Evolutionary conservation across 2,797 vertebrate species (phyloP).

Genomic region (Chelidonichthys spinosus): DNA sequence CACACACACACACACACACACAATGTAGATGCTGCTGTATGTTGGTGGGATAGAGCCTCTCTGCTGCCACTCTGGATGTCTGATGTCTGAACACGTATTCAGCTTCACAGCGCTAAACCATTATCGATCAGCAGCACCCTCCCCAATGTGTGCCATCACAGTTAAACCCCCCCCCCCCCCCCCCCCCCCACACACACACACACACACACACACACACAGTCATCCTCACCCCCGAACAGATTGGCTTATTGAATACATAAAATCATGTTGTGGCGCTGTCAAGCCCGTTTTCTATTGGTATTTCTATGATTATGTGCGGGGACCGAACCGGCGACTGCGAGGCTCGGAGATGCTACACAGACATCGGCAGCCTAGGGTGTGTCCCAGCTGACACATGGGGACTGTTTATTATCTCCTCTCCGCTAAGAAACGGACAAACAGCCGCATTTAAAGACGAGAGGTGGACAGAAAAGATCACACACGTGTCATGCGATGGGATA

Average conservation of each 20-base stretch:
- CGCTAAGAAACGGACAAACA: neutral
- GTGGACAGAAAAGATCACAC: neutral
- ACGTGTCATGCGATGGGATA: neutral
- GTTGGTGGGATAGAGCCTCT: constrained; percentile 29
- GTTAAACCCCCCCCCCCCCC: constrained; percentile 26
- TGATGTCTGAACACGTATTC: constrained; percentile 72
- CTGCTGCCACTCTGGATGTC: constrained; percentile 55
- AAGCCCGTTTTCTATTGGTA: constrained; percentile 53
- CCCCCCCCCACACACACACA: no score
- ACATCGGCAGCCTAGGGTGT: constrained; percentile 87
- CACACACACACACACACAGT: constrained; percentile 26
- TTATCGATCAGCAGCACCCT: constrained; percentile 70
- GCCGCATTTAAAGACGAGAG: neutral
- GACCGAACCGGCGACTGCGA: constrained; percentile 67
- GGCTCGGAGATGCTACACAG: constrained; percentile 81
- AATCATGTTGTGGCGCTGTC: constrained; percentile 43
- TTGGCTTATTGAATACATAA: constrained; percentile 54
- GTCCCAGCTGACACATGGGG: constrained; percentile 86
- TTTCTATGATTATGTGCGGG: constrained; percentile 19
- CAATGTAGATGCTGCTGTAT: constrained; percentile 14
- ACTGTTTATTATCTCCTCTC: constrained; percentile 73
- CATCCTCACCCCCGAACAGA: constrained; percentile 49
- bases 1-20: constrained; percentile 38
- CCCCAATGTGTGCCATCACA: constrained; percentile 66
- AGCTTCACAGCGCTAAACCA: constrained; percentile 61